Evolutionary conservation across 2,888 invertebrate species (phyloP), one percentile per base, ranked within the genome.

Genomic region (Andrena minutula): DNA sequence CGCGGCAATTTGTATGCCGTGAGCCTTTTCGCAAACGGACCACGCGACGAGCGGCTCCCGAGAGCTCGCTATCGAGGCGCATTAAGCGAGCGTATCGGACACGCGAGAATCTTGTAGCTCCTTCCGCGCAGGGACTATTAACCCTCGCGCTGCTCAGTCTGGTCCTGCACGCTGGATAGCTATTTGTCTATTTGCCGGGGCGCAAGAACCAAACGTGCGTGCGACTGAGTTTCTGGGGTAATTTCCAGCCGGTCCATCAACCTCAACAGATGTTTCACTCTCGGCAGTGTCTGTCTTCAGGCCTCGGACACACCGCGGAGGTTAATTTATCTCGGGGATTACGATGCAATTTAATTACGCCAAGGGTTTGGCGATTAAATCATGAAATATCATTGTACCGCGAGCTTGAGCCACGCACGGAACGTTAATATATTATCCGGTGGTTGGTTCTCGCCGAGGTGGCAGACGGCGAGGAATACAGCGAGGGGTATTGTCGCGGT

Each of bases 41-140:
- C 60, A 20, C 26, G 69, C 23, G 49, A 30, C 30, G 32, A 12
- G 35, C 32, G 8, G 28, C 28, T 16, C 6, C 60, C 61, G 51
- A 20, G 75, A 28, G 49, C 56, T 53, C 41, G 66, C 63, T 63
- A 79, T 70, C 64, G 28, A 2, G 26, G 12, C 23, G 26, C 73
- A 32, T 73, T 75, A 65, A 74, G 58, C 65, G 73, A 74, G 47
- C 73, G 65, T 74, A 20, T 75, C 70, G 63, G n/a, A 60, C 75
- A 69, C 75, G 56, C 66, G 72, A 66, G 84, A 69, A 79, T 79
- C 65, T 47, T 51, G 23, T 28, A 20, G 16, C 51, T 41, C 2
- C 41, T 61, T 28, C 63, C 71, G 63, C 26, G 30, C 49, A 20
- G 10, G 10, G 66, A 47, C 66, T 66, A 74, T 66, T 74, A 66